Conservation (phyloP, 2,113 vertebrate genomes). For the Acanthisitta chloris region DNA sequence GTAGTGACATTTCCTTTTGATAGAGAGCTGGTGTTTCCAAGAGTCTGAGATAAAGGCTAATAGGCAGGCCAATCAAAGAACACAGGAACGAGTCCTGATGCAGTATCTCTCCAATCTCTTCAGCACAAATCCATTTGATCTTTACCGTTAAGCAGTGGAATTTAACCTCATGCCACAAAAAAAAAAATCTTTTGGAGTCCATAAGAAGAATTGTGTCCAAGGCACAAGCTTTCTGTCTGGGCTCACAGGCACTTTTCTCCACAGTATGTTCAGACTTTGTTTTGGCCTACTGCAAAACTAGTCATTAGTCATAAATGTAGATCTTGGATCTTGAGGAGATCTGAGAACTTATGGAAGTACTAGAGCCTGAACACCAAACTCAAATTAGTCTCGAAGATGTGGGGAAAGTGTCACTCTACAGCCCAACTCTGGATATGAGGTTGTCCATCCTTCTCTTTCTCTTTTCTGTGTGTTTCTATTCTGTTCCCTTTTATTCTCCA, state of each 20-base stretch:
- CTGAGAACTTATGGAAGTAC: background rate
- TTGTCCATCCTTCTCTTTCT: background rate
- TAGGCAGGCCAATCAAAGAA: conserved; percentile 35
- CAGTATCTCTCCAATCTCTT: conserved; percentile 10
- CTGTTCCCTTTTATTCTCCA: background rate
- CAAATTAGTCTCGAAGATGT: background rate
- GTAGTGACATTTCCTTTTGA: conserved; percentile 54
- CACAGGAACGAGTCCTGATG: conserved; percentile 11
- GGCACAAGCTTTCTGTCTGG: background rate
- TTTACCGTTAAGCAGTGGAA: background rate
- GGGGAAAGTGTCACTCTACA: background rate
- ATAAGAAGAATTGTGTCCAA: background rate
- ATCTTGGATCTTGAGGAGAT: background rate
- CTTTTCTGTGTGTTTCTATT: background rate
- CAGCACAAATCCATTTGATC: background rate
- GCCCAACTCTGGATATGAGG: background rate
- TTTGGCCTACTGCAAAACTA: background rate
- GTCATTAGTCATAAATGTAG: background rate
- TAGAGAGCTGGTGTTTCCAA: conserved; percentile 22
- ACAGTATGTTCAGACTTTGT: background rate
- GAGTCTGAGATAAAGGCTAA: conserved; percentile 39
- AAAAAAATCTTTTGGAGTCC: background rate
- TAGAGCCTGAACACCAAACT: background rate
- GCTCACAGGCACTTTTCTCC: background rate
- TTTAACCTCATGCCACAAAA: background rate